Conservation (phyloP, 1,140 invertebrate genomes). For the Drosophila aff. region DNA sequence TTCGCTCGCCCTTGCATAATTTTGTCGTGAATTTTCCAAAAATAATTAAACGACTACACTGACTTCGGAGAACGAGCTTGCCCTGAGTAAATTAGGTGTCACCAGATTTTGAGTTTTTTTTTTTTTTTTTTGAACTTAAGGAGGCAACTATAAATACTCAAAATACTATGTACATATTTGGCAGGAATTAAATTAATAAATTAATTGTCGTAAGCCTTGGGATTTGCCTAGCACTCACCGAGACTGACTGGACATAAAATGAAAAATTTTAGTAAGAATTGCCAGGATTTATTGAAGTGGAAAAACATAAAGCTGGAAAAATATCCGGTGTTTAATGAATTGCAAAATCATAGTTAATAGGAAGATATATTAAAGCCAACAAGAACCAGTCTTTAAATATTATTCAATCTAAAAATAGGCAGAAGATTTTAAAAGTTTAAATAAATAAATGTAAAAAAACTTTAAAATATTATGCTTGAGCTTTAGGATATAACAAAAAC, state of each 20-base stretch:
- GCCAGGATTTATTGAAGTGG: background rate
- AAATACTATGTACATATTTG: slow-evolving; percentile 7
- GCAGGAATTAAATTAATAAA: slow-evolving; percentile 53
- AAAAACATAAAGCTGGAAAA: background rate
- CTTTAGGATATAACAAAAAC: too few species aligned
- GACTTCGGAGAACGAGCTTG: background rate
- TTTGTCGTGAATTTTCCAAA: slow-evolving; percentile 59
- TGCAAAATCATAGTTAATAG: slow-evolving; percentile 6
- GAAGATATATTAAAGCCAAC: background rate
- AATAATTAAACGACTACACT: slow-evolving; percentile 60
- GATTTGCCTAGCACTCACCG: background rate
- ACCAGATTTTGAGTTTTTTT: slow-evolving; percentile 11
- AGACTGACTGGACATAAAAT: background rate
- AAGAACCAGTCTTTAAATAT: background rate
- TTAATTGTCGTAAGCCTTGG: slow-evolving; percentile 13
- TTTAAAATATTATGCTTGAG: too few species aligned
- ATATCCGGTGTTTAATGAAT: slow-evolving; percentile 4
- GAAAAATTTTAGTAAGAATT: background rate
- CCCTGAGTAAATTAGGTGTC: slow-evolving; percentile 45
- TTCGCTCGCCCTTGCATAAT: slow-evolving; percentile 42
- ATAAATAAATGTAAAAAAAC: too few species aligned
- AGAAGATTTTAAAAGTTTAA: background rate
- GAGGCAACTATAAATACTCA: background rate
- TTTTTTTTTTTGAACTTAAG: background rate
- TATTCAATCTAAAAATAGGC: too few species aligned